phyloP scores from a whole-genome alignment of 2,888 invertebrate genomes.

The Deilephila porcellus region DNA sequence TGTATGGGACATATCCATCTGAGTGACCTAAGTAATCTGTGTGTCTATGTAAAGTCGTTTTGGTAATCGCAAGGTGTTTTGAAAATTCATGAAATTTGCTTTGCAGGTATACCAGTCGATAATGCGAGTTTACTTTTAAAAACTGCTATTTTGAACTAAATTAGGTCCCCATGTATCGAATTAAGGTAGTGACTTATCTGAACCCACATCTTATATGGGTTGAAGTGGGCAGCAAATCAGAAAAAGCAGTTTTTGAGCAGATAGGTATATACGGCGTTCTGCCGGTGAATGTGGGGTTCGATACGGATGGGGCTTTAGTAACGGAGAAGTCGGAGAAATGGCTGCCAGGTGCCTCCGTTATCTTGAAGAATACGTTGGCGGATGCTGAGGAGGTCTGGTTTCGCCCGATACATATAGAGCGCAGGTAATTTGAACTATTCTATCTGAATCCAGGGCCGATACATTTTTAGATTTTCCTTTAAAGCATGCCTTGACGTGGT shows the following conservation, averaged over 20 bases:
- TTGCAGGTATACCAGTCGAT: neutral
- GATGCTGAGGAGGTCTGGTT: slow-evolving; percentile 60
- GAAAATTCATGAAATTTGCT: neutral
- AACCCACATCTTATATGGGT: slow-evolving; percentile 74
- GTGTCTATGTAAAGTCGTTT: neutral
- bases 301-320: slow-evolving; percentile 45
- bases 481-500: too few relatives aligned
- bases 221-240: slow-evolving; percentile 44
- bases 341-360: slow-evolving; percentile 55
- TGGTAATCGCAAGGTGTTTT: neutral
- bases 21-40: too few relatives aligned
- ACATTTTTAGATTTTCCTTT: too few relatives aligned
- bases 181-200: slow-evolving; percentile 61
- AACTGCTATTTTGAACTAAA: slow-evolving; percentile 11
- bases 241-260: slow-evolving; percentile 64
- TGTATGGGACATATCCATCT: too few relatives aligned
- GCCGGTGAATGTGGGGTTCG: slow-evolving; percentile 55
- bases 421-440: slow-evolving; percentile 50
- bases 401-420: slow-evolving; percentile 56
- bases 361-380: slow-evolving; percentile 52
- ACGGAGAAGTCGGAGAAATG: slow-evolving; percentile 52
- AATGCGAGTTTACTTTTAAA: neutral
- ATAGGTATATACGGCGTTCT: slow-evolving; percentile 68
- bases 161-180: slow-evolving; percentile 60
- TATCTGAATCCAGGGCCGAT: too few relatives aligned